A percentile compares a stretch with the other conserved stretches of the same genome.
These are phyloP conservation scores for Anguilla anguilla DNA, from an alignment of 2,797 vertebrate genomes.

Conservation along the genomic window DNA sequence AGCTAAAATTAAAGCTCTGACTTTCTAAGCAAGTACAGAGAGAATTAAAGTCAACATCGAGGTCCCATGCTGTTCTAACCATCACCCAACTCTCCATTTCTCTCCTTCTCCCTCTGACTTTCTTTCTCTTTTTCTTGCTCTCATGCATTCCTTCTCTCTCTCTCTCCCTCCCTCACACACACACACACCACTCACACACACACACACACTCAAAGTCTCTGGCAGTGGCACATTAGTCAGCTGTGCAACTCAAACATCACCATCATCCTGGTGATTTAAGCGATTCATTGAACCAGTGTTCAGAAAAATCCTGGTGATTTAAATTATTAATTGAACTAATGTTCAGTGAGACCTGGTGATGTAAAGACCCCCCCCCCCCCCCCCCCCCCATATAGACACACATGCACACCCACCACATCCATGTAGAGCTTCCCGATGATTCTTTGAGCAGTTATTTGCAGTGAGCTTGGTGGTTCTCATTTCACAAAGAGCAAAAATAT, in stretches of 20 bases:
- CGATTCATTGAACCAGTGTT: background rate
- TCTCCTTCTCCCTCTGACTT: background rate
- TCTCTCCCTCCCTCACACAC: background rate
- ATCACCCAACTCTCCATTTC: background rate
- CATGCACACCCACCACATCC: background rate
- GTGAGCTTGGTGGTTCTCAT: constrained; percentile 16
- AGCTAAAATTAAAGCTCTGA: background rate
- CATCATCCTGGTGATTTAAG: background rate
- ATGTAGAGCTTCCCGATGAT: background rate
- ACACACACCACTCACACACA: background rate
- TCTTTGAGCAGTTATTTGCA: background rate
- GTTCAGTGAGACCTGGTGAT: background rate
- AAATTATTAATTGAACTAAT: background rate
- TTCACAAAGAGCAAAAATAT: constrained; percentile 3
- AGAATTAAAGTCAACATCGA: constrained; percentile 8
- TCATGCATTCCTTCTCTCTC: constrained; percentile 1
- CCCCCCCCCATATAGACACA: background rate
- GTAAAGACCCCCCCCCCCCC: background rate
- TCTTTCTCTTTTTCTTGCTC: background rate
- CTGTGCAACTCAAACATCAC: background rate
- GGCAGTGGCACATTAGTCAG: background rate
- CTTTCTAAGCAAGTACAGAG: background rate
- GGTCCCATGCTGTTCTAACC: background rate
- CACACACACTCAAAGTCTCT: background rate
- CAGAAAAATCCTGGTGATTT: background rate